A percentile compares a stretch with the other conserved stretches of the same genome.
Evolutionary conservation across 2,797 vertebrate genomes (phyloP).

Genomic region (Sebastes iracundus): DNA sequence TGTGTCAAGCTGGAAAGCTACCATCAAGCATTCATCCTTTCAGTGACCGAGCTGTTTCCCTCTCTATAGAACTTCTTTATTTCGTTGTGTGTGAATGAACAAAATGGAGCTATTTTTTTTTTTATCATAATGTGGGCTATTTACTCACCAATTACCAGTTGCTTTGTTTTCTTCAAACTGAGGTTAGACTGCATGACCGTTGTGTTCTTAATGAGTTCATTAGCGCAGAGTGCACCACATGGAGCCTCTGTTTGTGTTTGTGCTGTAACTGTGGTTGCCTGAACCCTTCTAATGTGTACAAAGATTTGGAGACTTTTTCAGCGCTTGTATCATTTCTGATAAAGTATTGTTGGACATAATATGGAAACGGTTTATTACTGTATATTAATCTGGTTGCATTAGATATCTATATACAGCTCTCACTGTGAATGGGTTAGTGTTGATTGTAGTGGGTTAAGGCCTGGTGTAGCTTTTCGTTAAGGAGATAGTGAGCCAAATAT

Average conservation of each 20-base stretch:
- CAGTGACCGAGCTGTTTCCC: not conserved
- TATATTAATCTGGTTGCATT: not conserved
- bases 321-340: not conserved
- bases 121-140: not conserved
- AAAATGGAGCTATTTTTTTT: not conserved
- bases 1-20: not conserved
- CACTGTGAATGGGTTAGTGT: not conserved
- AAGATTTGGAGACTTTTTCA: not conserved
- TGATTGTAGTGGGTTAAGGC: not conserved
- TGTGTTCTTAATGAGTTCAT: constrained; percentile 5
- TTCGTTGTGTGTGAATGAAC: not conserved
- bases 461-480: not conserved
- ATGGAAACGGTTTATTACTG: not conserved
- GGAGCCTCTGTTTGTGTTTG: not conserved
- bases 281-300: not conserved
- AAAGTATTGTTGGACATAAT: not conserved
- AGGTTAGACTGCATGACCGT: not conserved
- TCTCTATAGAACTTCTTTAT: not conserved
- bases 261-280: not conserved
- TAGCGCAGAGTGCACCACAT: not conserved
- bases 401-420: not conserved
- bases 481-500: not conserved
- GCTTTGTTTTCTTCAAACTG: constrained; percentile 1
- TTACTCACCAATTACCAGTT: not conserved
- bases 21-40: not conserved